Evolutionary conservation across 37 sponge, comb jelly and placozoan species (phyloP).

Genomic region (Geodia barretti): DNA sequence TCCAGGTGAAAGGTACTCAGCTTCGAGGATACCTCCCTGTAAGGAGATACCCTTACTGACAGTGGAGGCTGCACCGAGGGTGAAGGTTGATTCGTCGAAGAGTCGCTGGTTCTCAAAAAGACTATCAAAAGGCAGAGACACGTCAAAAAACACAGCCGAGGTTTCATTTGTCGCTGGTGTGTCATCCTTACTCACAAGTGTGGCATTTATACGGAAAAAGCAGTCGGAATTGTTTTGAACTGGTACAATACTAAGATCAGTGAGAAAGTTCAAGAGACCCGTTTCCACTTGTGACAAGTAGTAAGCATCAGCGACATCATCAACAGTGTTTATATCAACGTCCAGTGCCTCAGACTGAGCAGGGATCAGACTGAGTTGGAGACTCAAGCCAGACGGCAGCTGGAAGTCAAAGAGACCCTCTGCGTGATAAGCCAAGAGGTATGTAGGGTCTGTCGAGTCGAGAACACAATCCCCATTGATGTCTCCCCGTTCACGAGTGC

Average conservation of each 20-base stretch:
- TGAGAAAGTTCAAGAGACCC: constrained; percentile 53
- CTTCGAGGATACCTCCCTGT: constrained; percentile 69
- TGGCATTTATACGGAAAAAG: constrained; percentile 31
- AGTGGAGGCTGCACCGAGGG: constrained; percentile 1
- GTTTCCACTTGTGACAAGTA: constrained; percentile 29
- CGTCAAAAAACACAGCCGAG: constrained; percentile 59
- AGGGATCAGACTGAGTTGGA: constrained; percentile 9
- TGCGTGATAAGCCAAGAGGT: constrained; percentile 41
- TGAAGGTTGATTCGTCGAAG: constrained; percentile 27
- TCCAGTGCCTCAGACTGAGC: constrained; percentile 40
- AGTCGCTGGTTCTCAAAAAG: constrained; percentile 11
- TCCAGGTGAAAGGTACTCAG: constrained; percentile 38
- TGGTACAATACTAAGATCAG: constrained; percentile 22
- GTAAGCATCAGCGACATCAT: constrained; percentile 64
- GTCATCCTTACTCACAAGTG: constrained; percentile 20
- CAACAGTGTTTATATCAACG: constrained; percentile 53
- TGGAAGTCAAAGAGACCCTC: constrained; percentile 41
- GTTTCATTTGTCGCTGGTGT: not conserved
- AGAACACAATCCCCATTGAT: constrained; percentile 75
- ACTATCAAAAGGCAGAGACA: constrained; percentile 51
- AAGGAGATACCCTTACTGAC: constrained; percentile 21
- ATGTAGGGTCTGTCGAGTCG: constrained; percentile 28
- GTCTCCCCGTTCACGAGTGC: constrained; percentile 58
- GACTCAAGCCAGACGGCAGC: constrained; percentile 10
- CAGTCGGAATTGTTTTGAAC: constrained; percentile 29